Evolutionary conservation across 2,113 vertebrate species (phyloP), one percentile per base, ranked within the genome.

Genomic region (Pseudorectes ferrugineus): DNA sequence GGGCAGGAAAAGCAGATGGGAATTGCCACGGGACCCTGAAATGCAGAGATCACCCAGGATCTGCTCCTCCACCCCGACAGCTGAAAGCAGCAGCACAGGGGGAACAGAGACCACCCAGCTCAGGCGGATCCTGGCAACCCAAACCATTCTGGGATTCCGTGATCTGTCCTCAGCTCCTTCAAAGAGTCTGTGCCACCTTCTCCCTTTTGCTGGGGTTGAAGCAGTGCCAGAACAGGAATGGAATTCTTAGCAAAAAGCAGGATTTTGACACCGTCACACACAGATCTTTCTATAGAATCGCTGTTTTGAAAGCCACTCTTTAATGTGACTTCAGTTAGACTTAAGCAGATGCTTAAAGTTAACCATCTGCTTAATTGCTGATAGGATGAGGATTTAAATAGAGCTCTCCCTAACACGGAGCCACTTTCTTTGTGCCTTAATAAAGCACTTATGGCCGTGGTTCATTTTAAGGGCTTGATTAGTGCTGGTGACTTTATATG

Each of bases 361-460:
- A 95, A 85, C 87, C 77, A 82, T 80, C 76, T 94, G 85, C 76
- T 91, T 88, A 95, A 95, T 77, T 84, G 45, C 86, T 81, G 61
- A 40, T 71, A 15, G 73, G 38, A 80, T 90, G 81, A 63, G 28
- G 85, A 9, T 80, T 80, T 75, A 78, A 92, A 67, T 21, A 11
- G 75, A 73, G 35, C 49, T 85, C 54, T 80, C 36, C 57, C 84
- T 45, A 49, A 23, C 25, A 5, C 18, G 9, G 38, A 49, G 35
- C 71, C 55, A 16, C 70, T 78, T 51, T 61, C 52, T 78, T 36
- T 59, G 36, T 84, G 57, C 62, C 42, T 66, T 35, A 31, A 21
- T 74, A 63, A 68, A 87, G 10, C 38, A 17, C 21, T 91, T 46
- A 5, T 2, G 46, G n/a, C 40, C 58, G 3, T 25, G 52, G 62